phyloP scores from a whole-genome alignment of 2,888 invertebrate genomes.

The Graphium colonna region DNA sequence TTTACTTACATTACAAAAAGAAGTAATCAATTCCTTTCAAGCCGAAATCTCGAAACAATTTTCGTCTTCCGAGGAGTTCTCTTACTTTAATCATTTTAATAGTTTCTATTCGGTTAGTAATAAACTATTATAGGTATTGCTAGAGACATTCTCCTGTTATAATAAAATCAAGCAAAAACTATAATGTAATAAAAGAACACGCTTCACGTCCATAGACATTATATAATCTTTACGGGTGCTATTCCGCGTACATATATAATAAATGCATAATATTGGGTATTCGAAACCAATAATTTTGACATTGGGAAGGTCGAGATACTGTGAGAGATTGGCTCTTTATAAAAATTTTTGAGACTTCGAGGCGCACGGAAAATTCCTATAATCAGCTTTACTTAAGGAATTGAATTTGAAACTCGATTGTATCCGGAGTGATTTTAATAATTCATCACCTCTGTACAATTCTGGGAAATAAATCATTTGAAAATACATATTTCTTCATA shows the following conservation, averaged over 20 bases:
- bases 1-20: too few species aligned
- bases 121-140: too few species aligned
- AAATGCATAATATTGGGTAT: constrained; percentile 59
- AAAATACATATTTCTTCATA: constrained; percentile 1
- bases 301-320: constrained; percentile 44
- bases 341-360: constrained; percentile 60
- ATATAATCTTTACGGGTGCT: constrained; percentile 17
- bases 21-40: too few species aligned
- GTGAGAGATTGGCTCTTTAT: constrained; percentile 67
- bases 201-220: constrained; percentile 18
- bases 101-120: too few species aligned
- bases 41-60: too few species aligned
- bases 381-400: constrained; percentile 78
- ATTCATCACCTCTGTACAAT: constrained; percentile 64
- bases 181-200: too few species aligned
- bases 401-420: constrained; percentile 72
- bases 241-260: constrained; percentile 49
- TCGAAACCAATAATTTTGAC: constrained; percentile 59
- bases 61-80: too few species aligned
- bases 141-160: too few species aligned
- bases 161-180: too few species aligned
- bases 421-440: constrained; percentile 75
- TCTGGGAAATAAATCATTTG: constrained; percentile 38
- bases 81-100: too few species aligned
- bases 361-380: constrained; percentile 62